Evolutionary conservation across 2,888 invertebrate genomes (phyloP).

Genomic region (Eupeodes luniger): DNA sequence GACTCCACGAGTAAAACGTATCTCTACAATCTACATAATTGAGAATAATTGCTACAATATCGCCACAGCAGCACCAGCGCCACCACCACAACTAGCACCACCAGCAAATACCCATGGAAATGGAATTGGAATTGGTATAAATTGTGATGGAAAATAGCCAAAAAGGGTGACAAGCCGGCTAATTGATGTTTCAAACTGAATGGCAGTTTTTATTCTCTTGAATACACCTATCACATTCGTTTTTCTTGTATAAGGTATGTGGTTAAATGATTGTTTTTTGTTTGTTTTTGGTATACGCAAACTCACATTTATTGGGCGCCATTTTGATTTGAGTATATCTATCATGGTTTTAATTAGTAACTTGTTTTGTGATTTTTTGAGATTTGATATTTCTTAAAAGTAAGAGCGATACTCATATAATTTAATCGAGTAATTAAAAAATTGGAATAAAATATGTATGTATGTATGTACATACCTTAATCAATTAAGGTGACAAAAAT

Average conservation of each 20-base stretch:
- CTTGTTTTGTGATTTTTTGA: neutral
- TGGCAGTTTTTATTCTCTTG: conserved; percentile 37
- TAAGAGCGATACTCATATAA: conserved; percentile 25
- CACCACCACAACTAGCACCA: too few species aligned
- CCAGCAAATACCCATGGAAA: conserved; percentile 20
- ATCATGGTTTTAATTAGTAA: conserved; percentile 35
- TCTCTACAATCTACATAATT: conserved; percentile 43
- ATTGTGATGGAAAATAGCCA: conserved; percentile 27
- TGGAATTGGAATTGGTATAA: conserved; percentile 26
- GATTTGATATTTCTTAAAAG: neutral
- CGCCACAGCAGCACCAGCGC: neutral
- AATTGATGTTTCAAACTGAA: conserved; percentile 56
- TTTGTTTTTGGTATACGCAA: neutral
- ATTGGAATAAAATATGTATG: too few species aligned
- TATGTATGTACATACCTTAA: too few species aligned
- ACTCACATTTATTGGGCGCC: conserved; percentile 26
- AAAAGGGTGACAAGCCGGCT: conserved; percentile 54
- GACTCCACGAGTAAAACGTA: neutral
- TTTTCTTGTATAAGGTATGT: conserved; percentile 20
- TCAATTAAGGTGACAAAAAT: conserved; percentile 40
- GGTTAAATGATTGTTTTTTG: neutral
- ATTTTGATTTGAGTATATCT: conserved; percentile 13
- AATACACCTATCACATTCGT: conserved; percentile 10
- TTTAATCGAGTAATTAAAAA: conserved; percentile 43
- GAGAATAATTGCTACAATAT: conserved; percentile 56